Evolutionary conservation across 2,888 invertebrate species (phyloP), one percentile per base, ranked within the genome.

Genomic region (Fabriciana adippe): DNA sequence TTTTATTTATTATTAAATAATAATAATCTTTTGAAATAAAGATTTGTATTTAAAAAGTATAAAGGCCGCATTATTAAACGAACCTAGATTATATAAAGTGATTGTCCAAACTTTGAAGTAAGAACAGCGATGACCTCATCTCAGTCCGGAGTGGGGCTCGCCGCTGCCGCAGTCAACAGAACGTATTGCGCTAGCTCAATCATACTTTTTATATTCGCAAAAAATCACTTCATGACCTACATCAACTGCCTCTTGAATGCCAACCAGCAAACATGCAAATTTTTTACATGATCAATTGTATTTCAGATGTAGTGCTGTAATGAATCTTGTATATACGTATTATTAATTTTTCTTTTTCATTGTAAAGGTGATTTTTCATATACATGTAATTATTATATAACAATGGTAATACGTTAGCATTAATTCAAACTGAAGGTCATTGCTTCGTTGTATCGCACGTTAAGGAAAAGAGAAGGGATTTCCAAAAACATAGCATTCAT

Each of bases 151-250:
- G 75, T 69, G 74, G 68, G 72, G 70, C 67, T 59, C 35, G 64
- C 64, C 60, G 41, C 50, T 55, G 47, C 60, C 70, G 67, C 54
- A 73, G 71, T 67, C 70, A 75, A 71, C 73, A 71, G 68, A 69
- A 66, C 68, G 67, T 69, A 66, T 70, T 70, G 74, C 72, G 73
- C 78, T 76, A 76, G 78, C 79, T 78, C 78, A 76, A 79, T 79
- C 77, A 73, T 79, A 78, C 78, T 87, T 89, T 89, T 89, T 86
- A 77, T 80, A 77, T 67, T 74, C 64, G 72, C 71, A 75, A 85
- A 88, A 85, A 87, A 86, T 78, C 75, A 75, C 72, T 74, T 79
- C 86, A 79, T 86, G 91, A 92, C 92, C 92, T 92, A 89, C 89
- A 87, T 83, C 90, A 92, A 91, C 79, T 73, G 76, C 69, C 66